Evolutionary conservation across 2,888 invertebrate species (phyloP).

Genomic region (Lithosia quadra): DNA sequence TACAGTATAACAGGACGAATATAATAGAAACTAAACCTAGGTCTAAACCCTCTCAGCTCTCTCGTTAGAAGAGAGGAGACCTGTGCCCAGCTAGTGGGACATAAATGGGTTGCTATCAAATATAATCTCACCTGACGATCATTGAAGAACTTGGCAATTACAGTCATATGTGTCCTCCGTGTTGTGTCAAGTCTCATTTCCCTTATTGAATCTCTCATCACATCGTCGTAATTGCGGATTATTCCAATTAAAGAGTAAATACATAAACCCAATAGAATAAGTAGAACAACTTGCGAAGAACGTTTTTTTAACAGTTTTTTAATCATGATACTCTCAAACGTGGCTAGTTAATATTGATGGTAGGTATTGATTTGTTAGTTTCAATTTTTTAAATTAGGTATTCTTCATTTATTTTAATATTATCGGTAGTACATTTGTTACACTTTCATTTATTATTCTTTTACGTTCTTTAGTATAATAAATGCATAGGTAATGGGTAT

Average conservation of each 20-base stretch:
- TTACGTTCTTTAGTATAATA: not conserved
- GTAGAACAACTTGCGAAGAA: not conserved
- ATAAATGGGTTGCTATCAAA: too few relatives aligned
- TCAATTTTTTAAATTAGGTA: not conserved
- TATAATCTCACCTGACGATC: constrained; percentile 54
- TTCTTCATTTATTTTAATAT: not conserved
- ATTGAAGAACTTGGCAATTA: constrained; percentile 52
- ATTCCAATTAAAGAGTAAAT: constrained; percentile 14
- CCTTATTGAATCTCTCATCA: not conserved
- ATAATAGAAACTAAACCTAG: too few relatives aligned
- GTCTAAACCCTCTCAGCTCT: too few relatives aligned
- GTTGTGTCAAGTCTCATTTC: not conserved
- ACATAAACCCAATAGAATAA: constrained; percentile 23
- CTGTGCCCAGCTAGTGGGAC: too few relatives aligned
- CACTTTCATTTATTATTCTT: not conserved
- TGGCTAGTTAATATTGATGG: too few relatives aligned
- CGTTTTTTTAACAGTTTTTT: constrained; percentile 3
- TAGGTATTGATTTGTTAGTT: not conserved
- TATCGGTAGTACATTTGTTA: too few relatives aligned
- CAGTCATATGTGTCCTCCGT: constrained; percentile 20
- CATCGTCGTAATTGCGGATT: not conserved
- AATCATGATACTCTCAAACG: not conserved
- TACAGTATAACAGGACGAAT: too few relatives aligned
- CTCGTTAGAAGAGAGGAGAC: too few relatives aligned
- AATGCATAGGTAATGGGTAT: not conserved